Evolutionary conservation across 2,888 invertebrate genomes (phyloP), one percentile per base, ranked within the genome.

Genomic region (Volucella zonaria): DNA sequence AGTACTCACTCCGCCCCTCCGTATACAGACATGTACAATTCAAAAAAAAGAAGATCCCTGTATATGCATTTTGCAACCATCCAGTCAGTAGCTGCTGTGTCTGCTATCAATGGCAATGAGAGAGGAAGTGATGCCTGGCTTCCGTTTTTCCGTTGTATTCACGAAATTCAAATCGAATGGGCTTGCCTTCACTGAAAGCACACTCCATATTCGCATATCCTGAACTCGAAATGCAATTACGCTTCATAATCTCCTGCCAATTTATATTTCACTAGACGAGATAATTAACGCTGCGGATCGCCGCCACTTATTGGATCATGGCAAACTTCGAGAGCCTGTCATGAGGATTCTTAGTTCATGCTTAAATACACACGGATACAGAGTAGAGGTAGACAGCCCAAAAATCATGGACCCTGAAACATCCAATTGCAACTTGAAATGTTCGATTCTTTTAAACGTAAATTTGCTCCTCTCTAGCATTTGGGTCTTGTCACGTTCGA

Each of bases 191-290:
- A 66, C 10, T 8, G 52, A 59, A 67, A 76, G 6, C 75, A 45
- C 59, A 59, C 58, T 58, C 61, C 62, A 70, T 74, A 74, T 78
- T 68, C 79, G 56, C 62, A 70, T 70, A 74, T 78, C 73, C 79
- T 74, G 62, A 51, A 51, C 31, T 31, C 68, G 18, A 74, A 82
- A 82, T 82, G 82, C 78, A 82, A 82, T 82, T 82, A 82, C 80
- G 83, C 70, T 67, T 71, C 75, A 80, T 83, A 80, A 83, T 83
- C 75, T 83, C 70, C 70, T 74, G 80, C 83, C 80, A 83, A 83
- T 83, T 83, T 75, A 70, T 80, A 80, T 83, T 70, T 38, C 70
- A 75, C 47, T 83, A 75, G 75, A 80, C 54, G 71, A 70, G 80
- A 76, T 83, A 83, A 83, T 83, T 83, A 83, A 70, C 70, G 66